Percentiles rank a stretch among this genome's conserved stretches.
Conservation (phyloP, 2,888 invertebrate genomes). For the Cephonodes hylas region DNA sequence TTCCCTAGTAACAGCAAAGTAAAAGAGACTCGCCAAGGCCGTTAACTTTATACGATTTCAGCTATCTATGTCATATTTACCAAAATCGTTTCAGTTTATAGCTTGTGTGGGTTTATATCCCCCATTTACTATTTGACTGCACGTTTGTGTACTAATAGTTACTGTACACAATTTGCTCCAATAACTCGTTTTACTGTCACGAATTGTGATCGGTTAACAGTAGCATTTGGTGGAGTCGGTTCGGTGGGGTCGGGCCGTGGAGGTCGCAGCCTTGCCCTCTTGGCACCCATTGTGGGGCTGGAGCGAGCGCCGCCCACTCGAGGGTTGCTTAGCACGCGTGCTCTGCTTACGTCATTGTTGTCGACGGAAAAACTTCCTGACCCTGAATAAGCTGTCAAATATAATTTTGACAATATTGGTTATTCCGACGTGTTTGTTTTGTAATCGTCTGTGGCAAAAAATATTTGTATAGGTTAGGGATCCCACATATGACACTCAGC, state of each 20-base stretch:
- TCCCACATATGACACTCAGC: not conserved
- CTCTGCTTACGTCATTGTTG: constrained; percentile 42
- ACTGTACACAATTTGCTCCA: not conserved
- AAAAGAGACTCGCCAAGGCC: not conserved
- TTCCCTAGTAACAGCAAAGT: not conserved
- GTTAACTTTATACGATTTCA: not conserved
- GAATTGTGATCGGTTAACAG: not conserved
- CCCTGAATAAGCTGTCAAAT: constrained; percentile 22
- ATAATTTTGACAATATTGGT: not conserved
- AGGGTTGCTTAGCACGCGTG: constrained; percentile 43
- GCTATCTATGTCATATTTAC: not conserved
- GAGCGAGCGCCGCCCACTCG: constrained; percentile 29
- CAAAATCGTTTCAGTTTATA: not conserved
- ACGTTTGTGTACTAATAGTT: not conserved
- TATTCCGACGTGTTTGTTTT: not conserved
- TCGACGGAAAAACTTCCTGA: constrained; percentile 35
- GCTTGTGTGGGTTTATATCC: not conserved
- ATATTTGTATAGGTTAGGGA: not conserved
- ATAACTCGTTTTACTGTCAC: not conserved
- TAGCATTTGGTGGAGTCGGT: not conserved
- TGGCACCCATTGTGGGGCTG: constrained; percentile 46
- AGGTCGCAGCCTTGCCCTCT: constrained; percentile 57
- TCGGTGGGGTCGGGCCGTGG: constrained; percentile 21
- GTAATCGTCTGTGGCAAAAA: not conserved
- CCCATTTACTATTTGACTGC: not conserved